Evolutionary conservation across 2,113 vertebrate genomes (phyloP).

Genomic region (Sylvietta virens): DNA sequence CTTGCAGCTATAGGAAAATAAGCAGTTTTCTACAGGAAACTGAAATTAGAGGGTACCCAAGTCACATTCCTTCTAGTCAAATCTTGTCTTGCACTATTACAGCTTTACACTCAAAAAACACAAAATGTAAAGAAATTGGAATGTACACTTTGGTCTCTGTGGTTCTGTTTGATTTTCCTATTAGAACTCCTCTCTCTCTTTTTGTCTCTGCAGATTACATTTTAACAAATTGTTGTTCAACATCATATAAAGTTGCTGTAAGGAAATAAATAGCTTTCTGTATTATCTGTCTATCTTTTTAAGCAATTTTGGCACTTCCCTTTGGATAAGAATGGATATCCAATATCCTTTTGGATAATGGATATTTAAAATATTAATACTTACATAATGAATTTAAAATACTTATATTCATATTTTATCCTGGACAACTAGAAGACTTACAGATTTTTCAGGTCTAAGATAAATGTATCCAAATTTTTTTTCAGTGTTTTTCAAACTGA

Average conservation of each 20-base stretch:
- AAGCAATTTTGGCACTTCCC: not conserved
- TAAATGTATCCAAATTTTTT: not conserved
- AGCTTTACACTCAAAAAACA: not conserved
- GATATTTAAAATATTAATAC: not conserved
- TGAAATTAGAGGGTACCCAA: not conserved
- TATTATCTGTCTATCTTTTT: not conserved
- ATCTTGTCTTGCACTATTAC: not conserved
- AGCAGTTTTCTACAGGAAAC: not conserved
- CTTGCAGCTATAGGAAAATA: not conserved
- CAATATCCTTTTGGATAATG: too few species aligned
- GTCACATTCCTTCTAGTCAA: not conserved
- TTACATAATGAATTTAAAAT: not conserved
- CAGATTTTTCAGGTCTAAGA: not conserved
- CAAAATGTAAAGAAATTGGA: not conserved
- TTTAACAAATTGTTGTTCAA: not conserved
- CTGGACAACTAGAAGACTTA: not conserved
- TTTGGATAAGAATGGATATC: not conserved
- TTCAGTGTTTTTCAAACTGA: not conserved
- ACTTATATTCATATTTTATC: not conserved
- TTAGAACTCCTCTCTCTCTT: not conserved
- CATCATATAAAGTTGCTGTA: not conserved
- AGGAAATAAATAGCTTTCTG: not conserved
- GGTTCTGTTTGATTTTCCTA: not conserved
- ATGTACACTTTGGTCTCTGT: accelerated
- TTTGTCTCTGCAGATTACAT: not conserved